Evolutionary conservation across 2,888 invertebrate genomes (phyloP), one percentile per base, ranked within the genome.

Genomic region (Cheilosia soror): DNA sequence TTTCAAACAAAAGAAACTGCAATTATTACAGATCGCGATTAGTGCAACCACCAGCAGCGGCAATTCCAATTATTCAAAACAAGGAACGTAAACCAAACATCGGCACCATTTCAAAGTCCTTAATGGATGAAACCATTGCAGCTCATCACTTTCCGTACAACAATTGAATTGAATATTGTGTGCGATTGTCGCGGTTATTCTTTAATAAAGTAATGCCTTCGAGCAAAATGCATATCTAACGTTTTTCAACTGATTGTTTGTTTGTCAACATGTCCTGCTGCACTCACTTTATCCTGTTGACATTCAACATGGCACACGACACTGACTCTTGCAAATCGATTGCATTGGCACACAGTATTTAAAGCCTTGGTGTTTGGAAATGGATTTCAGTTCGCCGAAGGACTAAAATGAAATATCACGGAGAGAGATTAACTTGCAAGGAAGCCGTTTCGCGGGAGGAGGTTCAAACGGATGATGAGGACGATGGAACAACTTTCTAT

Each of bases 21-120:
- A 77, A 81, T 72, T 81, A 81, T 76, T 68, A 72, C 29, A 81
- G 72, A 85, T 81, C 76, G n/a, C 76, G 85, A 77, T 81, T 85
- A 81, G 42, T 68, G 2, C 66, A 58, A 68, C 76, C 71, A 57
- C 37, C 47, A 33, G 25, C 47, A 33, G 25, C 11, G 37, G 37
- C 44, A 40, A 69, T 68, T 58, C 33, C 65, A 76, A 68, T 72
- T 65, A 68, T 76, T 29, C 63, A 66, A n/a, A 5, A n/a, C 29
- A 60, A 65, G 20, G 47, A 58, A 29, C n/a, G 47, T 40, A n/a
- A 42, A 13, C 11, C 25, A 6, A 65, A 6, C 60, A 66, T 75
- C 65, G 65, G 31, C 33, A 77, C 72, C 27, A 66, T 51, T 62
- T 57, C 85, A n/a, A 40, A 68, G 27, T 68, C 42, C 42, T 51